Percentiles rank a stretch among this genome's conserved stretches.
These are phyloP conservation scores for Hyperopisus bebe DNA, from an alignment of 2,113 vertebrate genomes.

Conservation along the genomic window DNA sequence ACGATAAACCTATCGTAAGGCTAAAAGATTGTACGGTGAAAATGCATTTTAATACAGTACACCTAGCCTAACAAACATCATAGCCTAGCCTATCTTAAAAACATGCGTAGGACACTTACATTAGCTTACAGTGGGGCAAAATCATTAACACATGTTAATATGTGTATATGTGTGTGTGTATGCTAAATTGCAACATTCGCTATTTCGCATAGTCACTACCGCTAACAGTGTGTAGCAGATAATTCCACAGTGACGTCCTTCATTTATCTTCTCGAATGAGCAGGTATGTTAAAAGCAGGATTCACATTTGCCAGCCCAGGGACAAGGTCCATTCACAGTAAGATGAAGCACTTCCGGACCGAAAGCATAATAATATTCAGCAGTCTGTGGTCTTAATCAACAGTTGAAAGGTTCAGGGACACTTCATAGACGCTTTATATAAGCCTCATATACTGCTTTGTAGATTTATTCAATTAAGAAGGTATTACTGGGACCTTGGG, in stretches of 20 bases:
- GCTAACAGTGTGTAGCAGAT: background rate
- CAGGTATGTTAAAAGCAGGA: background rate
- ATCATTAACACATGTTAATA: too few relatives aligned
- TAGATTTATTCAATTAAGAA: background rate
- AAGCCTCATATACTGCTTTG: background rate
- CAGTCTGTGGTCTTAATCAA: slow-evolving; percentile 61
- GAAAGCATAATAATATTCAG: background rate
- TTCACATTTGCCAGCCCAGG: background rate
- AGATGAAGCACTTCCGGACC: background rate
- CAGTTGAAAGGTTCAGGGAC: slow-evolving; percentile 95
- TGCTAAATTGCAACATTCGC: background rate
- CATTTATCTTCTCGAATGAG: background rate
- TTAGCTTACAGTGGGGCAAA: too few relatives aligned
- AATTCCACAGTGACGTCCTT: background rate
- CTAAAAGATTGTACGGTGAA: too few relatives aligned
- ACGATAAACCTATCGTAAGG: too few relatives aligned
- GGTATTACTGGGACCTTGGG: background rate
- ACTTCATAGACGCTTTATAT: background rate
- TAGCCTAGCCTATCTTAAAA: too few relatives aligned
- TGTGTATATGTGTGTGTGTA: background rate
- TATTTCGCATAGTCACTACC: background rate
- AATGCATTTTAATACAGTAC: too few relatives aligned
- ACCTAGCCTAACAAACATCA: too few relatives aligned
- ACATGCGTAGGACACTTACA: too few relatives aligned
- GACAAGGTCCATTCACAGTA: background rate